phyloP scores from a whole-genome alignment of 2,888 invertebrate species.

The Erannis defoliaria region DNA sequence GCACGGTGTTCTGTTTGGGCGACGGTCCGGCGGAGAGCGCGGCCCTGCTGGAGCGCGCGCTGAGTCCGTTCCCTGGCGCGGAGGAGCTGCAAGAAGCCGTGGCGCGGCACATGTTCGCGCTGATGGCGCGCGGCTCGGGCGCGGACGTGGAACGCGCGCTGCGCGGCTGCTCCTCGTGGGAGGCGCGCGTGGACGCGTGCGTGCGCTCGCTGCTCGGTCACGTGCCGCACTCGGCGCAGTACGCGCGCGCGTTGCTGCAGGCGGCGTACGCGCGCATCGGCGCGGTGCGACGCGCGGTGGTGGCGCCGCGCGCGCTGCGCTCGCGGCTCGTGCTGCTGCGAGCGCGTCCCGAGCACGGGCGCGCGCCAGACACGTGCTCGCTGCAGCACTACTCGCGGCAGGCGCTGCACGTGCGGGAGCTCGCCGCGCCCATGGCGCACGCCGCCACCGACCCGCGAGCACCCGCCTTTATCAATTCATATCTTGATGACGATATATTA shows the following conservation, averaged over 20 bases:
- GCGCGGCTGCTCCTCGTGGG: constrained; percentile 45
- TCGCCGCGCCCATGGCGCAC: constrained; percentile 38
- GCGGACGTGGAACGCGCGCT: constrained; percentile 42
- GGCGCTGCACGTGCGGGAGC: constrained; percentile 51
- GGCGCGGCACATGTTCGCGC: constrained; percentile 58
- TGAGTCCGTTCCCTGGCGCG: constrained; percentile 49
- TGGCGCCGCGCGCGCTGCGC: constrained; percentile 44
- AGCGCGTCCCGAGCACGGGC: constrained; percentile 39
- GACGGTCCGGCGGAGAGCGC: constrained; percentile 58
- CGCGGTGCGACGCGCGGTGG: constrained; percentile 44
- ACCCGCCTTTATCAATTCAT: constrained; percentile 58
- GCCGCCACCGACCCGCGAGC: constrained; percentile 39
- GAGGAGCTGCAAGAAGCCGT: constrained; percentile 60
- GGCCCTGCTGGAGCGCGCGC: constrained; percentile 49
- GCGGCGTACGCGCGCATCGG: constrained; percentile 53
- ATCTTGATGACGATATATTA: constrained; percentile 53
- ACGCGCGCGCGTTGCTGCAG: constrained; percentile 59
- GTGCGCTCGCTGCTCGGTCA: constrained; percentile 58
- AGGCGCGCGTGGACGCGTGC: constrained; percentile 52
- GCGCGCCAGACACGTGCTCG: constrained; percentile 16
- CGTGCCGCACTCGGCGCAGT: constrained; percentile 64
- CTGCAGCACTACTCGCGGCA: constrained; percentile 48
- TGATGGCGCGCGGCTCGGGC: constrained; percentile 50
- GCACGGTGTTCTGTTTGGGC: constrained; percentile 68
- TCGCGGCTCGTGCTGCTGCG: constrained; percentile 52